Percentiles rank a stretch among this genome's conserved stretches.
Conservation (phyloP, 2,888 invertebrate genomes). For the Teinopalpus imperialis region DNA sequence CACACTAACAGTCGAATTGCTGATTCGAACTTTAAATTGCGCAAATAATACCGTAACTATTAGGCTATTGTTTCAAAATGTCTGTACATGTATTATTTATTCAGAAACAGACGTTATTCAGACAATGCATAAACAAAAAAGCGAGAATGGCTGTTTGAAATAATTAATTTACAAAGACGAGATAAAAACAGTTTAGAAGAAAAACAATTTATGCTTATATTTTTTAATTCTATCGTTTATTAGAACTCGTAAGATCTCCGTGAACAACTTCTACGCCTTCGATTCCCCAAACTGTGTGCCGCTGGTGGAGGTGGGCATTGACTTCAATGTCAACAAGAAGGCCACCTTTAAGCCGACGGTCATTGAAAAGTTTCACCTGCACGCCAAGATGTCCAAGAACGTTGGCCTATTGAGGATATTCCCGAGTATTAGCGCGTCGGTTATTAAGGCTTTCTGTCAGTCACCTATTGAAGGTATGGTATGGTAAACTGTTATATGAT, state of each 20-base stretch:
- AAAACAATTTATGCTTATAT: too few species aligned
- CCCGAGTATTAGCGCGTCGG: constrained; percentile 93
- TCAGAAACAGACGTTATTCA: too few species aligned
- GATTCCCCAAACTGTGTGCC: constrained; percentile 93
- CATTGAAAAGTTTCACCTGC: constrained; percentile 85
- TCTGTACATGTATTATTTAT: too few species aligned
- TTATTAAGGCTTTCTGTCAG: constrained; percentile 86
- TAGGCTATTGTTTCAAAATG: too few species aligned
- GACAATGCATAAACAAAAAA: too few species aligned
- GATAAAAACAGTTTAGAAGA: too few species aligned
- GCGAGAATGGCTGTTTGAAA: too few species aligned
- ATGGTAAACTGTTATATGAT: constrained; percentile 3
- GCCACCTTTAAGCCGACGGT: constrained; percentile 67
- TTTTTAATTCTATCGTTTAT: too few species aligned
- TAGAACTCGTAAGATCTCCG: constrained; percentile 88
- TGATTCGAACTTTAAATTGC: too few species aligned
- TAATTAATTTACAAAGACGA: too few species aligned
- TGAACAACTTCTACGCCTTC: constrained; percentile 89
- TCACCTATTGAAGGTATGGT: constrained; percentile 85
- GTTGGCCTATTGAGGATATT: constrained; percentile 94
- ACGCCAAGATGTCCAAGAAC: constrained; percentile 88
- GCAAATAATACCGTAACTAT: too few species aligned
- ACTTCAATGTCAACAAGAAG: constrained; percentile 84
- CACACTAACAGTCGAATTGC: too few species aligned
- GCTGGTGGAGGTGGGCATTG: constrained; percentile 91